Conservation (phyloP, 1,140 invertebrate genomes). For the Parapsyche elsis region DNA sequence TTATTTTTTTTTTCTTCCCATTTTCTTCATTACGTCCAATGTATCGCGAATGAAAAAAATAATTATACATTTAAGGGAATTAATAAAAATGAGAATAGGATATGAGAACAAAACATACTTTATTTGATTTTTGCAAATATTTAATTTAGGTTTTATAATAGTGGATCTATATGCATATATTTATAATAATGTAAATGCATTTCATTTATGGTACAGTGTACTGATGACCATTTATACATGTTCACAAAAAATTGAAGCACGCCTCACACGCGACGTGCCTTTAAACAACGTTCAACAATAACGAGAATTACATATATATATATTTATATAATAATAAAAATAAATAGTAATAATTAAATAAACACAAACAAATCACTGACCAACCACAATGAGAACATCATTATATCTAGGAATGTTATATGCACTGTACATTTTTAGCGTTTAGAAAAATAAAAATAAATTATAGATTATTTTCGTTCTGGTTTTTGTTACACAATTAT, state of each 20-base stretch:
- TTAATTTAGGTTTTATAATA: conserved; percentile 68
- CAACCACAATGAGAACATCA: conserved; percentile 46
- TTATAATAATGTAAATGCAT: conserved; percentile 69
- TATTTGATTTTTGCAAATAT: conserved; percentile 69
- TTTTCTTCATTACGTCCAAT: no score
- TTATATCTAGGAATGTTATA: conserved; percentile 49
- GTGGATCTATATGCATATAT: conserved; percentile 68
- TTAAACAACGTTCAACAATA: conserved; percentile 56
- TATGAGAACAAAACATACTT: conserved; percentile 46
- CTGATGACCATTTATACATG: conserved; percentile 57
- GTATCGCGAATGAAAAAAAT: no score
- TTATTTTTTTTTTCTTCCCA: no score
- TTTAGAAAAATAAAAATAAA: conserved; percentile 51
- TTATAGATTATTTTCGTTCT: conserved; percentile 25
- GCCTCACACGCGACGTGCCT: conserved; percentile 43
- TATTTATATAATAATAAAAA: neutral
- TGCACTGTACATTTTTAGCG: conserved; percentile 50
- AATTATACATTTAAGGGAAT: neutral
- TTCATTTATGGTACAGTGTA: conserved; percentile 66
- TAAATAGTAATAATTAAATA: conserved; percentile 29
- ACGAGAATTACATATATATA: conserved; percentile 49
- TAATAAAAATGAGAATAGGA: conserved; percentile 19
- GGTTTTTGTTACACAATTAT: conserved; percentile 28
- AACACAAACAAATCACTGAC: conserved; percentile 24
- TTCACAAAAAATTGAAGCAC: conserved; percentile 52